Conservation (phyloP, 1,140 invertebrate genomes). For the Epicauta chinensis region DNA sequence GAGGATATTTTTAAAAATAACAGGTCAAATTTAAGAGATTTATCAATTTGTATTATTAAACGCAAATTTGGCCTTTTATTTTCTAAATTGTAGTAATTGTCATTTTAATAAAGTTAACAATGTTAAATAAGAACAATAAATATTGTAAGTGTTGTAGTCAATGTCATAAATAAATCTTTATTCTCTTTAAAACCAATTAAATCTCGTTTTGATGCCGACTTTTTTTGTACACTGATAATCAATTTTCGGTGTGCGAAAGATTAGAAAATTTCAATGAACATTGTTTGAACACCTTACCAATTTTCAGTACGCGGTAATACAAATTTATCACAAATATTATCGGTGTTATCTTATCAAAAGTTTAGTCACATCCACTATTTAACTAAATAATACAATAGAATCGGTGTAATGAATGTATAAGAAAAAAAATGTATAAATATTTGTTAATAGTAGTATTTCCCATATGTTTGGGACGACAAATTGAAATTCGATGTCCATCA, state of each 20-base stretch:
- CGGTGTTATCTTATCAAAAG: conserved; percentile 8
- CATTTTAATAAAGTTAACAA: conserved; percentile 7
- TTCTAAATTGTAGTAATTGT: conserved; percentile 2
- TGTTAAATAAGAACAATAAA: conserved; percentile 16
- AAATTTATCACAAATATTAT: neutral
- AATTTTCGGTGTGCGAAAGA: too few relatives aligned
- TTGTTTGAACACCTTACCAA: too few relatives aligned
- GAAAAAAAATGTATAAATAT: conserved; percentile 1
- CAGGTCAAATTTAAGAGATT: too few relatives aligned
- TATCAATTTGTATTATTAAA: too few relatives aligned
- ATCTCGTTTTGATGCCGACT: too few relatives aligned
- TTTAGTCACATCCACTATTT: neutral
- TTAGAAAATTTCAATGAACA: too few relatives aligned
- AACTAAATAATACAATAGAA: neutral
- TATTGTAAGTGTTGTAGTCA: conserved; percentile 16
- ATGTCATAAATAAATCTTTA: conserved; percentile 14
- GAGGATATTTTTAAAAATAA: too few relatives aligned
- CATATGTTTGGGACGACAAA: conserved; percentile 4
- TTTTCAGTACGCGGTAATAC: too few relatives aligned
- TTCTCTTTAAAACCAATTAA: conserved; percentile 3
- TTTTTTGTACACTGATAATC: too few relatives aligned
- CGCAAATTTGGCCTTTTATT: too few relatives aligned
- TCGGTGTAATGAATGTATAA: neutral
- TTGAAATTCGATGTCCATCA: conserved; percentile 41
- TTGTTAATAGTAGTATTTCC: neutral